Conservation (phyloP, 1,140 invertebrate species). For the Xylocopa sonorina region DNA sequence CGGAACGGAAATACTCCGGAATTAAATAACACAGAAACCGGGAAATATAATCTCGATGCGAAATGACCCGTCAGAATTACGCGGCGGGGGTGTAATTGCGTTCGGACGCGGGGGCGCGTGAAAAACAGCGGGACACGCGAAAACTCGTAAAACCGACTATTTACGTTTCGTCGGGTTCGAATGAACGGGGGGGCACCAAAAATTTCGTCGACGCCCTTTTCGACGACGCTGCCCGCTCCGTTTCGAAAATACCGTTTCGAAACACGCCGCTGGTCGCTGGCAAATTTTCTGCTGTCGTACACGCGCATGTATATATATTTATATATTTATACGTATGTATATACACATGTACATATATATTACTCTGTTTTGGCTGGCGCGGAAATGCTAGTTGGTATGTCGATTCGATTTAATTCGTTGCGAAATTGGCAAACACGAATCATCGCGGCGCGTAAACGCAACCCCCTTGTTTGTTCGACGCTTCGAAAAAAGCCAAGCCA, state of each 20-base stretch:
- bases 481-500: neutral
- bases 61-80: conserved; percentile 10
- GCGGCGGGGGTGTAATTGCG: neutral
- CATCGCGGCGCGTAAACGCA: too few species aligned
- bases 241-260: too few species aligned
- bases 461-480: neutral
- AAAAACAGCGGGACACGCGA: neutral
- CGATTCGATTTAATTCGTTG: neutral
- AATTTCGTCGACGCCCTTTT: neutral
- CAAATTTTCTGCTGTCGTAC: neutral
- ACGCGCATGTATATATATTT: too few species aligned
- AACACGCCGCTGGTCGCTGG: too few species aligned
- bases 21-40: conserved; percentile 3
- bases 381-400: too few species aligned
- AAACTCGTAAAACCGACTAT: neutral
- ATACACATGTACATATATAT: too few species aligned
- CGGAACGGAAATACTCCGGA: conserved; percentile 1
- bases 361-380: too few species aligned
- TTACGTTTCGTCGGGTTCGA: neutral
- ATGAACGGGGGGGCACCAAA: neutral
- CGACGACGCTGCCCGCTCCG: too few species aligned
- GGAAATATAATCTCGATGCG: conserved; percentile 17
- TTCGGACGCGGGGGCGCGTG: neutral
- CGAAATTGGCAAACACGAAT: neutral
- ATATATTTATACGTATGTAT: too few species aligned